Evolutionary conservation across 2,797 vertebrate species (phyloP), one percentile per base, ranked within the genome.

Genomic region (Hybognathus amarus): DNA sequence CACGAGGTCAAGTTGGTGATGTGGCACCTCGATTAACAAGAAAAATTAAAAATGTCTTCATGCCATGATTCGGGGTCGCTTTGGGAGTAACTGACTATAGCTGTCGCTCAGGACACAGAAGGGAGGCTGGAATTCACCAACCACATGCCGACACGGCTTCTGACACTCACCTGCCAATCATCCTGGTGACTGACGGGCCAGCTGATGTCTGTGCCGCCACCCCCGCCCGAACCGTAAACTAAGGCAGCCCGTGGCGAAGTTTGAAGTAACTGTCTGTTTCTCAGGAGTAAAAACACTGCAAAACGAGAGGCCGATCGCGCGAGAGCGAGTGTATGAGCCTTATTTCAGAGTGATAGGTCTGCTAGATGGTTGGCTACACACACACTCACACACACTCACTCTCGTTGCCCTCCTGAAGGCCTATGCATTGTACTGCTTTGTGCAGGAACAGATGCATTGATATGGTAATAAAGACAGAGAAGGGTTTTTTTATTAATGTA

Each of bases 281-380:
- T 80, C 79, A 15, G 54, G 45, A 84, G 67, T 86, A 83, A 68
- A 80, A 80, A 77, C 80, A 70, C 84, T 69, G 82, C 84, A 89
- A 79, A 89, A 86, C 40, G 50, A 87, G 78, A 83, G 40, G 63
- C 77, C 38, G 64, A 77, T 85, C 56, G 75, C 69, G n/a, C 12
- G 70, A 85, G 80, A 84, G 80, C 74, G 70, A 86, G 83, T 85
- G 77, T 86, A 83, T 85, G 84, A 83, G 77, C 80, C 80, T 82
- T 85, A 87, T 89, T 89, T 87, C 80, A 82, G 63, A 83, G 84
- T 87, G 87, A 89, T 89, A 89, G 85, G 85, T 81, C 86, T 87
- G 83, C 87, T 87, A 70, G 79, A 89, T 87, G 84, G 76, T 86
- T 87, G 85, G 80, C 87, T 73, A 74, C 79, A 77, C 85, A 68